Evolutionary conservation across 35 echinoderm and acorn worm species (phyloP), one percentile per base, ranked within the genome.

Genomic region (Anneissia japonica): DNA sequence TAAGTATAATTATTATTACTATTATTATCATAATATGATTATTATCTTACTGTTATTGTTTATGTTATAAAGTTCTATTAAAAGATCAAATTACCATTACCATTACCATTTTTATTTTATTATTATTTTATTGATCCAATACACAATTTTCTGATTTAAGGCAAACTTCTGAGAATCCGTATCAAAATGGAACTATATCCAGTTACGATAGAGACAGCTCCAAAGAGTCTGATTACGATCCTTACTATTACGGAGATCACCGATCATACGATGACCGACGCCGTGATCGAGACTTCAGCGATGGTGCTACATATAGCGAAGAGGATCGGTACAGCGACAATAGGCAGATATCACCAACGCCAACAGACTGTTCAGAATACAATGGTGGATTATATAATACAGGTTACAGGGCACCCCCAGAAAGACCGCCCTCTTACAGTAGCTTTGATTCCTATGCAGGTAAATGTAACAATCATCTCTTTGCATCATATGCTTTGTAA

Each of bases 131-230:
- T 9, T 12, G 21, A 64, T 64, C 26, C 2, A 64, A 64, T 16
- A 64, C 2, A 12, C 7, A 64, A 16, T 64, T 64, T 64, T 64
- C n/a, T n/a, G n/a, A n/a, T n/a, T 45, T 45, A 3, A 64, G 51
- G 21, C 51, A 64, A 64, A 19, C 19, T 2, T 64, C 51, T 12
- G 51, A 64, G 26, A 64, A 64, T 26, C 51, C 51, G 26, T 64
- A 64, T 64, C 51, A 64, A 64, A 64, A 64, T 26, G 51, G 51
- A 64, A 89, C 79, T 3, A 90, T 88, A 34, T 82, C 90, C 7
- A 81, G 86, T 46, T 90, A 84, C 10, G 76, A 83, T 37, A 80
- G 89, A 35, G 76, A 83, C 33, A 79, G 72, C 34, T 92, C 89
- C 23, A 87, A 92, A 35, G 77, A 36, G 31, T 79, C 73, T 4